These are phyloP conservation scores for Sesamia inferens DNA, from an alignment of 2,888 invertebrate genomes.

Conservation along the genomic window DNA sequence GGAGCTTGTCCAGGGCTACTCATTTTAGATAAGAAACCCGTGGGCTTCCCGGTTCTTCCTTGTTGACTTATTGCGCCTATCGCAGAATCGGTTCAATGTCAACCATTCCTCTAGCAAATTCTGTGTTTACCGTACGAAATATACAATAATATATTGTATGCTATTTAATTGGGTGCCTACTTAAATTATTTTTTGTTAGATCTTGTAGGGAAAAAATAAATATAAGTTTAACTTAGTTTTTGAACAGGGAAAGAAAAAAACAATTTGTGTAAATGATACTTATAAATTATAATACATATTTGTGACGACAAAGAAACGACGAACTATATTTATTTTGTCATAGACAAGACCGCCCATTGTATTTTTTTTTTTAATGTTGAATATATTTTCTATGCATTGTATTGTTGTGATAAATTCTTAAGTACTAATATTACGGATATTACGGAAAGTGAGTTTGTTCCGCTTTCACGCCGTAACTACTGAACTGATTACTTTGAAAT, in stretches of 20 bases:
- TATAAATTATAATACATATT: slow-evolving; percentile 24
- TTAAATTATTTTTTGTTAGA: slow-evolving; percentile 8
- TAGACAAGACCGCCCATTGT: too few species aligned
- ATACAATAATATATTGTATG: background rate
- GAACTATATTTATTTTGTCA: slow-evolving; percentile 26
- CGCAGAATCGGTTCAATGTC: slow-evolving; percentile 44
- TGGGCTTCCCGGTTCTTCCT: slow-evolving; percentile 42
- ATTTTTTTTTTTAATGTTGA: too few species aligned
- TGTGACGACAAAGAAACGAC: slow-evolving; percentile 1
- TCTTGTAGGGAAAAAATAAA: slow-evolving; percentile 7
- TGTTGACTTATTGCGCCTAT: slow-evolving; percentile 64
- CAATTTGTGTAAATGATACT: slow-evolving; percentile 5
- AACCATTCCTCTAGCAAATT: slow-evolving; percentile 54
- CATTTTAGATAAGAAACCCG: slow-evolving; percentile 68
- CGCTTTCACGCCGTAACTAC: too few species aligned
- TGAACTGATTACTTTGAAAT: too few species aligned
- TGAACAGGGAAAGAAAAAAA: background rate
- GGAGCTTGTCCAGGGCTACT: slow-evolving; percentile 64
- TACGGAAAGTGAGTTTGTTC: too few species aligned
- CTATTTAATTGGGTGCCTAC: slow-evolving; percentile 15
- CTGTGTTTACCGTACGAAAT: slow-evolving; percentile 48
- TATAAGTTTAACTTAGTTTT: slow-evolving; percentile 2
- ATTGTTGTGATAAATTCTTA: too few species aligned
- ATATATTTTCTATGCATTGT: too few species aligned
- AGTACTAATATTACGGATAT: too few species aligned